Conservation (phyloP, 1,140 invertebrate genomes). For the Pissodes strobi region DNA sequence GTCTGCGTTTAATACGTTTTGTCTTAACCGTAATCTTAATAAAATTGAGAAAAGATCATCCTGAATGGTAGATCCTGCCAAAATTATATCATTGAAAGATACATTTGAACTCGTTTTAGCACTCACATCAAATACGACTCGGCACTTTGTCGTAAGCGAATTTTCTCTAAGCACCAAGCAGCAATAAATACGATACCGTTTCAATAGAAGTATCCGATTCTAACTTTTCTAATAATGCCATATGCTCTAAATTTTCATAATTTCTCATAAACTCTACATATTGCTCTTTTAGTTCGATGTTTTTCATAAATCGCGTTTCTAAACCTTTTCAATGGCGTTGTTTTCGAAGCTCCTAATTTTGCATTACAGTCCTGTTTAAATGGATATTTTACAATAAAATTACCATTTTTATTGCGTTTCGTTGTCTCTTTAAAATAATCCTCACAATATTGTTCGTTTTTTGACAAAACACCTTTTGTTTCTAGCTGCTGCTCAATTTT, state of each 20-base stretch:
- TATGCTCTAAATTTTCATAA: conserved; percentile 19
- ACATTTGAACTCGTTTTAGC: conserved; percentile 46
- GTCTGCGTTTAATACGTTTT: conserved; percentile 46
- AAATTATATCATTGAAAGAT: conserved; percentile 53
- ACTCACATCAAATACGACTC: conserved; percentile 54
- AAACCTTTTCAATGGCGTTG: conserved; percentile 13
- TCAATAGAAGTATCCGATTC: conserved; percentile 9
- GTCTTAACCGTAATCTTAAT: conserved; percentile 30
- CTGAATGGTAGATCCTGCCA: conserved; percentile 37
- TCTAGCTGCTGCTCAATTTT: too few species aligned
- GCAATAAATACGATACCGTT: conserved; percentile 44
- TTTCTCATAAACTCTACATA: conserved; percentile 14
- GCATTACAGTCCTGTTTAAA: conserved; percentile 10
- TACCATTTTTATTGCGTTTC: neutral
- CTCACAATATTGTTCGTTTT: too few species aligned
- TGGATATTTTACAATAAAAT: conserved; percentile 16
- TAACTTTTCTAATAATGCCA: conserved; percentile 7
- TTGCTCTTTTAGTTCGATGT: conserved; percentile 9
- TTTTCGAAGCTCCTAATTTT: conserved; percentile 17
- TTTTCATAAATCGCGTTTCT: conserved; percentile 9
- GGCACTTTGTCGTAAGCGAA: conserved; percentile 43
- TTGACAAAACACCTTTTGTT: too few species aligned
- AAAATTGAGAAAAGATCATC: conserved; percentile 44
- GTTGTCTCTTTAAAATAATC: conserved; percentile 17
- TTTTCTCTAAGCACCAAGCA: conserved; percentile 52